Evolutionary conservation across 1,140 invertebrate genomes (phyloP), one percentile per base, ranked within the genome.

Genomic region (Formica selysi): DNA sequence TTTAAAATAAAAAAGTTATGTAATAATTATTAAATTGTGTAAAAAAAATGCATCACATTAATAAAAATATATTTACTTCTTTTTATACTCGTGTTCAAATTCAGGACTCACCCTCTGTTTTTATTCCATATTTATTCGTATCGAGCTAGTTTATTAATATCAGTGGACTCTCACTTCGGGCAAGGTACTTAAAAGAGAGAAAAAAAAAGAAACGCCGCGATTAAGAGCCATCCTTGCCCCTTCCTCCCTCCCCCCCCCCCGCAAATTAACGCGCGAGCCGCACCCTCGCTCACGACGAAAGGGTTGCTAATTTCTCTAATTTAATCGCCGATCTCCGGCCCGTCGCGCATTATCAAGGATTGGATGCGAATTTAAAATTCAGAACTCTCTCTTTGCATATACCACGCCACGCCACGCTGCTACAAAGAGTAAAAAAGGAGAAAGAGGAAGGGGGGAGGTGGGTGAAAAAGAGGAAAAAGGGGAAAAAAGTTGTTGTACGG

Each of bases 221-320:
- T 83, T 73, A 83, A 83, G 38, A 73, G 68, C 16, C 57, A 38
- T 19, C n/a, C n/a, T 57, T n/a, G 6, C n/a, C 2, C 16, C 0
- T 7, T 1, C 16, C 2, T 8, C 26, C 13, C 13, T 44, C 10
- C 8, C 0, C n/a, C 2, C 2, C 7, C n/a, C 19, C 19, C 26
- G 13, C 38, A 74, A 83, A 73, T 83, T 83, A 83, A 83, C 29
- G 54, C 51, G 51, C 67, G 19, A 71, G n/a, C 36, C 44, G 71
- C 59, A 71, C 38, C 38, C 67, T 71, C 19, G 54, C 7, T 19
- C 64, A 48, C 51, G 78, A 36, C 57, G 67, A 57, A 86, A 78
- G 86, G 89, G 70, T 65, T 79, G 89, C 81, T 90, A 90, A 90
- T 90, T 90, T 90, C 89, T 90, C 86, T 90, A 90, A 90, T 90